These are phyloP conservation scores for Hesperophylax magnus DNA, from an alignment of 1,140 invertebrate genomes.

Conservation along the genomic window DNA sequence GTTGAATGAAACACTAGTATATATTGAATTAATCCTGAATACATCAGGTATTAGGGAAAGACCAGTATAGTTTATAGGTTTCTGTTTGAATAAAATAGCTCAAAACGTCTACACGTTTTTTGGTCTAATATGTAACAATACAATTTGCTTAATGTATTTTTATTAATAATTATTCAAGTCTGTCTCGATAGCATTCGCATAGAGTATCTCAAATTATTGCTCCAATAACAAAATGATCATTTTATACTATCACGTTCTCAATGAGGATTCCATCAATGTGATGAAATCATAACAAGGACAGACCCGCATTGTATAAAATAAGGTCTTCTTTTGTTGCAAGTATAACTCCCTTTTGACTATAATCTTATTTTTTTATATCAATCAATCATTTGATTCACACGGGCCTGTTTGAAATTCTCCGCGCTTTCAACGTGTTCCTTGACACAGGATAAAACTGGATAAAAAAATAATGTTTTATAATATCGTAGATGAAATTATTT, in stretches of 20 bases:
- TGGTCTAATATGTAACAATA: neutral
- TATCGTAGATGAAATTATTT: no score
- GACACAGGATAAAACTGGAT: neutral
- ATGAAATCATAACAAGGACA: constrained; percentile 24
- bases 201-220: neutral
- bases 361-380: neutral
- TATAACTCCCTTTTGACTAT: neutral
- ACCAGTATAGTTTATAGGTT: no score
- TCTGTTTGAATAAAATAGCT: neutral
- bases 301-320: neutral
- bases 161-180: neutral
- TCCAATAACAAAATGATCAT: neutral
- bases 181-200: neutral
- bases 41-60: no score
- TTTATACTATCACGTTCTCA: neutral
- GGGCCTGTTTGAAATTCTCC: constrained; percentile 10
- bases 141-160: neutral
- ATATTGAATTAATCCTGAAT: neutral
- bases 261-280: constrained; percentile 3
- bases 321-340: neutral
- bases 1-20: no score
- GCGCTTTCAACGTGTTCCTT: neutral
- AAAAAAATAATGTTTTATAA: neutral
- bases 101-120: neutral
- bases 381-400: constrained; percentile 26